A percentile compares a stretch with the other conserved stretches of the same genome.
Evolutionary conservation across 2,797 vertebrate genomes (phyloP).

Genomic region (Streptopelia turtur): DNA sequence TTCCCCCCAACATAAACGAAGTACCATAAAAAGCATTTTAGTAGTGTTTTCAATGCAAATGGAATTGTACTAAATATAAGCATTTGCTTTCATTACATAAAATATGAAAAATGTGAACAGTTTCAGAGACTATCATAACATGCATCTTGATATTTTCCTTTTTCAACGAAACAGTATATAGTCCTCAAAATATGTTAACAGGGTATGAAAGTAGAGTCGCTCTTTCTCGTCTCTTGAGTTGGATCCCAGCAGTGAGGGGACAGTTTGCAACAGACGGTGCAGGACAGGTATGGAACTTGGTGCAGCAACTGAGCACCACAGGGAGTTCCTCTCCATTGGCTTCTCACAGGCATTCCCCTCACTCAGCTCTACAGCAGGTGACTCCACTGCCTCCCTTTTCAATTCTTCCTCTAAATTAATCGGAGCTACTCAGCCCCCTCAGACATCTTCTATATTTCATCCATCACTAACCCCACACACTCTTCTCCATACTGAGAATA

Average conservation of each 20-base stretch:
- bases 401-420: background rate
- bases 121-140: background rate
- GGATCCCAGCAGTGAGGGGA: background rate
- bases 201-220: background rate
- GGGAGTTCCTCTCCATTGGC: background rate
- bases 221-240: background rate
- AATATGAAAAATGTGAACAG: background rate
- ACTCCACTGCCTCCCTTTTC: background rate
- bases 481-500: background rate
- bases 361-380: rapidly evolving
- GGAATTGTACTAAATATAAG: background rate
- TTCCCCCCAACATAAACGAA: background rate
- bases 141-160: background rate
- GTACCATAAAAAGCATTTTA: background rate
- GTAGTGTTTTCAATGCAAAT: background rate
- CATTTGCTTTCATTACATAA: background rate
- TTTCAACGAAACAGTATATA: background rate
- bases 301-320: background rate
- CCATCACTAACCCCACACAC: background rate
- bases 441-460: background rate
- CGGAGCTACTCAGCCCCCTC: background rate
- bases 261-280: background rate
- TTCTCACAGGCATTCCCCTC: background rate
- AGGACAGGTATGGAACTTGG: background rate
- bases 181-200: background rate